These are phyloP conservation scores for Himalopsyche tibetana DNA, from an alignment of 2,888 invertebrate species.

Conservation along the genomic window DNA sequence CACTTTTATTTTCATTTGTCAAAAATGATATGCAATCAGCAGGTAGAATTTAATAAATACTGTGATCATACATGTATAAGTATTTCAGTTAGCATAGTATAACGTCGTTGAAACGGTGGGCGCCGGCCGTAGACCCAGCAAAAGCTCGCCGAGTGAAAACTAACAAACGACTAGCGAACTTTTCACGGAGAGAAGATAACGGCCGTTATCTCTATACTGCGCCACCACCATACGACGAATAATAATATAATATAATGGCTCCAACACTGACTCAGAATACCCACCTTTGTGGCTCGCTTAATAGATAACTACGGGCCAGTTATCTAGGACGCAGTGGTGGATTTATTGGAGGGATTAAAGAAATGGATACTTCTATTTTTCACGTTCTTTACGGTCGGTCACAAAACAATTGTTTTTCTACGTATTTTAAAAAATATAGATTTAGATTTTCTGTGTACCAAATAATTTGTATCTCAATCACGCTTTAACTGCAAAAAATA, in stretches of 20 bases:
- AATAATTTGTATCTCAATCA: too few species aligned
- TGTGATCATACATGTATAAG: background rate
- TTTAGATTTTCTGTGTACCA: too few species aligned
- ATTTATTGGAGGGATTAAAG: background rate
- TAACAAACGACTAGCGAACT: constrained; percentile 45
- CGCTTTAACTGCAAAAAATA: too few species aligned
- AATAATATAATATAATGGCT: constrained; percentile 19
- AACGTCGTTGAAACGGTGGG: background rate
- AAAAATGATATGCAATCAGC: too few species aligned
- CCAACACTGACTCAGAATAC: constrained; percentile 19
- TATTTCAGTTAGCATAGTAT: background rate
- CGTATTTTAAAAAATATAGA: too few species aligned
- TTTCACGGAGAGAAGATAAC: constrained; percentile 55
- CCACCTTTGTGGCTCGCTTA: constrained; percentile 57
- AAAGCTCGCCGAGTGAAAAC: constrained; percentile 28
- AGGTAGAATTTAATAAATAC: too few species aligned
- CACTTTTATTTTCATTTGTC: too few species aligned
- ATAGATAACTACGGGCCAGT: constrained; percentile 54
- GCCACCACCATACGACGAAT: constrained; percentile 45
- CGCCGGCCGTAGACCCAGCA: background rate
- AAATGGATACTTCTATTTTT: background rate
- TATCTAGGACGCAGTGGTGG: constrained; percentile 17
- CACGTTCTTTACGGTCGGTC: background rate
- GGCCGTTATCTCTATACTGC: constrained; percentile 56
- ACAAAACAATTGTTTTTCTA: background rate